phyloP scores from a whole-genome alignment of 1,140 invertebrate genomes.

The Drosophila lini region DNA sequence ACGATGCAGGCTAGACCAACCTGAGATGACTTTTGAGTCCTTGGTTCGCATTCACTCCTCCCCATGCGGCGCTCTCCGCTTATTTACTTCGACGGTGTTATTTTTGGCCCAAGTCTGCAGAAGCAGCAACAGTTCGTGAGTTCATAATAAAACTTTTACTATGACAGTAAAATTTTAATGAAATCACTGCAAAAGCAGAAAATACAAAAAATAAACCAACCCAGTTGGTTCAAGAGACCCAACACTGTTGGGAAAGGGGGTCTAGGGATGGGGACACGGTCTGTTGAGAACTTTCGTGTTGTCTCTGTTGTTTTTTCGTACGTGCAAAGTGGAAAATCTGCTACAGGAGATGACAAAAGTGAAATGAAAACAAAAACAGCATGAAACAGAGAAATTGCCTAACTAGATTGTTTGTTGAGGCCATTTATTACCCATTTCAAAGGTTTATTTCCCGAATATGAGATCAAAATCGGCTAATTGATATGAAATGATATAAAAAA shows the following conservation, averaged over 20 bases:
- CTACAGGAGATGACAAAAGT: slow-evolving; percentile 34
- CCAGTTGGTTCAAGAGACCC: slow-evolving; percentile 10
- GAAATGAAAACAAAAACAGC: slow-evolving; percentile 14
- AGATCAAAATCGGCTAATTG: not conserved
- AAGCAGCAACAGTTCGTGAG: slow-evolving; percentile 42
- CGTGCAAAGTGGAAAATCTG: slow-evolving; percentile 40
- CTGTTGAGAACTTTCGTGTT: slow-evolving; percentile 16
- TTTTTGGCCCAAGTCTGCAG: slow-evolving; percentile 64
- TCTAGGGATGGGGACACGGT: not conserved
- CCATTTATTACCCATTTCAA: slow-evolving; percentile 26
- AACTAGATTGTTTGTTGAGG: slow-evolving; percentile 44
- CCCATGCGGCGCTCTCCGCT: slow-evolving; percentile 6
- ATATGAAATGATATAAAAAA: too few species aligned
- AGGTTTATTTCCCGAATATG: not conserved
- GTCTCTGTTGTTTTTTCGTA: slow-evolving; percentile 36
- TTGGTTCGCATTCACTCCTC: not conserved
- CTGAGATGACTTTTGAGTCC: slow-evolving; percentile 52
- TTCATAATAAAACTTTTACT: slow-evolving; percentile 78
- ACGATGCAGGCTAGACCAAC: slow-evolving; percentile 42
- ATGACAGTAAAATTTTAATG: slow-evolving; percentile 78
- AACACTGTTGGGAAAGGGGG: not conserved
- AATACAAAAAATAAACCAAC: slow-evolving; percentile 34
- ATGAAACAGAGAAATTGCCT: slow-evolving; percentile 11
- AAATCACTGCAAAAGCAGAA: slow-evolving; percentile 71
- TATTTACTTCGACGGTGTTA: slow-evolving; percentile 37